Percentiles rank a stretch among this genome's conserved stretches.
phyloP scores from a whole-genome alignment of 2,113 vertebrate genomes.

The Nymphicus hollandicus region DNA sequence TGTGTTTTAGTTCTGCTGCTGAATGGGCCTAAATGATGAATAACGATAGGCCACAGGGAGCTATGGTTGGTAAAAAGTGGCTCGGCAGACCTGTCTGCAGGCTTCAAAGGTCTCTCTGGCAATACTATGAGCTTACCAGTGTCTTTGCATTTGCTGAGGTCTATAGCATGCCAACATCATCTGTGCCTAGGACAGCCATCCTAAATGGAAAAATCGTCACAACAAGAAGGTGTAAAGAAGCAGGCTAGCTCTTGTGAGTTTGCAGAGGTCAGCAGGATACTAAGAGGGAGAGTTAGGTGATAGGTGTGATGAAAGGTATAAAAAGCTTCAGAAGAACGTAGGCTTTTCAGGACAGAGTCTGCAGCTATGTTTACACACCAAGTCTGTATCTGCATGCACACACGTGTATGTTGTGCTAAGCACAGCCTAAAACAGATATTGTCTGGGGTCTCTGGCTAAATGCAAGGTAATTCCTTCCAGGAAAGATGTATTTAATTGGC shows the following conservation, averaged over 20 bases:
- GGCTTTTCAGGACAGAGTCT: neutral
- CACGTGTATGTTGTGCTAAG: neutral
- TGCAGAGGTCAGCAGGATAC: neutral
- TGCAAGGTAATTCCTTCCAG: neutral
- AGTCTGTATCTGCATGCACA: neutral
- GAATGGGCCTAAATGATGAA: conserved; percentile 25
- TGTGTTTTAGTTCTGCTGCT: conserved; percentile 59
- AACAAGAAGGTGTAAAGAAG: neutral
- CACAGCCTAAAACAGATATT: neutral
- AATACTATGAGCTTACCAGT: neutral
- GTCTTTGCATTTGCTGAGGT: neutral
- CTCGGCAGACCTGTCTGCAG: neutral
- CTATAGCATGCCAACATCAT: neutral
- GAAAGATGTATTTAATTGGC: neutral
- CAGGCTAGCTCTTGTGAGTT: neutral
- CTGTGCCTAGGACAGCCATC: neutral
- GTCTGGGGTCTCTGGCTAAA: neutral
- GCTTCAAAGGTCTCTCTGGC: neutral
- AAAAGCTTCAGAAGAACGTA: neutral
- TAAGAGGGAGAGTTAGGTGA: neutral
- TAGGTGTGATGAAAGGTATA: neutral
- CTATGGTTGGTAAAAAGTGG: neutral
- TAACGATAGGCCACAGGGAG: neutral
- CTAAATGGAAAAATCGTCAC: neutral
- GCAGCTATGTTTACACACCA: neutral